A percentile compares a stretch with the other conserved stretches of the same genome.
These are phyloP conservation scores for Listronotus oregonensis DNA, from an alignment of 1,140 invertebrate genomes.

Conservation along the genomic window DNA sequence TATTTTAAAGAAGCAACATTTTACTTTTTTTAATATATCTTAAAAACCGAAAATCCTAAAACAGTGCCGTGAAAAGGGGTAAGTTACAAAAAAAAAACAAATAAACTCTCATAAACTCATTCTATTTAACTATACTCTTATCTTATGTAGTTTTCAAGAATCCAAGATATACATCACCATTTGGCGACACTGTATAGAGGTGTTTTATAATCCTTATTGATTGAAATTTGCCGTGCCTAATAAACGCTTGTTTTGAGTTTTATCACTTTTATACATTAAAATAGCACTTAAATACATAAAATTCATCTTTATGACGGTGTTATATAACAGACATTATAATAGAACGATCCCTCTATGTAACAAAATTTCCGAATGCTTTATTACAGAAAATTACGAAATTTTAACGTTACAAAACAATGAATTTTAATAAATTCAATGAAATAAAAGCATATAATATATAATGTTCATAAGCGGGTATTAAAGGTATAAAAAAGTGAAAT, in stretches of 20 bases:
- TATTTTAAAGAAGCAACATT: no score
- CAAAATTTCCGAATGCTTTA: constrained; percentile 4
- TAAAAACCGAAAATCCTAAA: no score
- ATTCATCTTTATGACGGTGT: constrained; percentile 4
- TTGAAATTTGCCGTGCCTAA: background rate
- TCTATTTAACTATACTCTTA: no score
- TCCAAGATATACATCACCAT: no score
- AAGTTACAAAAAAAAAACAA: no score
- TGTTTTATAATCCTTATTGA: background rate
- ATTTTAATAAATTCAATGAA: background rate
- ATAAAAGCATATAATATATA: background rate
- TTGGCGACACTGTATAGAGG: no score
- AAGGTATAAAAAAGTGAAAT: no score
- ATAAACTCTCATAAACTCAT: no score
- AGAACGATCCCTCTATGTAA: background rate
- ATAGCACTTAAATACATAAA: constrained; percentile 15
- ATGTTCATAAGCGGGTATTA: no score
- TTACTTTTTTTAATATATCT: no score
- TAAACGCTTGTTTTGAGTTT: constrained; percentile 1
- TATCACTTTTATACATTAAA: constrained; percentile 10
- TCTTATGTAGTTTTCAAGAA: no score
- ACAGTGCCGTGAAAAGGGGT: no score
- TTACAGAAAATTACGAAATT: background rate
- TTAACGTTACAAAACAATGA: background rate
- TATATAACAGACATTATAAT: constrained; percentile 6